These are phyloP conservation scores for Epinotia brunnichana DNA, from an alignment of 2,888 invertebrate genomes.

Conservation along the genomic window DNA sequence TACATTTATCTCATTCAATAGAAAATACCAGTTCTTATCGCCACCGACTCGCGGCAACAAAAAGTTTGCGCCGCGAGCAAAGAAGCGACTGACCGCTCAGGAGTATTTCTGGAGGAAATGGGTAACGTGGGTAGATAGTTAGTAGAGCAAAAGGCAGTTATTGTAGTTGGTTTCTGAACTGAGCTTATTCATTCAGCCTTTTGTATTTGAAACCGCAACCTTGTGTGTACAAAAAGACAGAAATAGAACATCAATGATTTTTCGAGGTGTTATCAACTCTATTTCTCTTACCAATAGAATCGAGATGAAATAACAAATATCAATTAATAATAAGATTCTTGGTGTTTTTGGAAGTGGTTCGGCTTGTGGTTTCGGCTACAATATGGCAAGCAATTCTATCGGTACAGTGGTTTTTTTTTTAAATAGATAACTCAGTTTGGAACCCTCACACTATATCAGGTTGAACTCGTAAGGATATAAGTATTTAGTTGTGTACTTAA, in stretches of 20 bases:
- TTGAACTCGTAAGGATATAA: neutral
- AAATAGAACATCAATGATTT: neutral
- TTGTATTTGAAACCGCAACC: neutral
- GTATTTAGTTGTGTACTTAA: neutral
- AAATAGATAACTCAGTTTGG: neutral
- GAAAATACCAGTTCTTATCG: conserved; percentile 67
- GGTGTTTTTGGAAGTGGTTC: too few species aligned
- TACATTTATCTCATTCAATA: conserved; percentile 49
- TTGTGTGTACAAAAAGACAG: too few species aligned
- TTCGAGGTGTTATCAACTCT: neutral
- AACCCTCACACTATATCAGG: neutral
- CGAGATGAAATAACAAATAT: too few species aligned
- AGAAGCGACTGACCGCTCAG: conserved; percentile 72
- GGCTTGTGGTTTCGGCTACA: too few species aligned
- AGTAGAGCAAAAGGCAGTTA: neutral
- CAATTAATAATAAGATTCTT: too few species aligned
- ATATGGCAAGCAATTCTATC: too few species aligned
- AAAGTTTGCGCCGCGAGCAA: conserved; percentile 64
- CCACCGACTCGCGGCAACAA: conserved; percentile 65
- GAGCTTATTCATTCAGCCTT: neutral
- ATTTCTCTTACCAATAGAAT: neutral
- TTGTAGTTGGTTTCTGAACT: neutral
- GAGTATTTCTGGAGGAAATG: conserved; percentile 80
- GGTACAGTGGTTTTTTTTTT: too few species aligned
- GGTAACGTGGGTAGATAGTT: conserved; percentile 57